Base-by-base conservation (phyloP, 2,888 invertebrate species). In the Rotaria macrura region DNA sequence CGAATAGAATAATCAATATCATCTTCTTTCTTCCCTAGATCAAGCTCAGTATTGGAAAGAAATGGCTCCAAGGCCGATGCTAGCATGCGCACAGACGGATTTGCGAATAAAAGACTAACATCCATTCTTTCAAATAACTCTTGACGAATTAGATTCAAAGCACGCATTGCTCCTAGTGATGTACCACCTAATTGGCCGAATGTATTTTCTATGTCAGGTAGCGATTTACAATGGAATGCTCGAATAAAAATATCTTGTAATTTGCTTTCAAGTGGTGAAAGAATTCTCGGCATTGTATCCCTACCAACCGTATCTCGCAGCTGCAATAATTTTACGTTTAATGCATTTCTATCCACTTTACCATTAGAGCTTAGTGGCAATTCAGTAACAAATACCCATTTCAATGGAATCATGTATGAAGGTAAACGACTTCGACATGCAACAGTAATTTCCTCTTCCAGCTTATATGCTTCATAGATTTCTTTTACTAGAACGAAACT, bases 341-440 rank as follows among this genome's bases (percentile, higher is more conserved):
- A 49, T 14, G 49, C 49, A 9, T 14, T 49, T 14, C 79, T 40
- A 1, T 79, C 79, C 1, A 79, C n/a, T 79, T 79, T 79, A 14
- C 79, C 79, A 43, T 43, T 79, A 4, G 43, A 23, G n/a, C n/a
- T 79, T 4, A 79, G 12, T 12, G 79, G 79, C 1, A 79, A n/a
- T 9, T 79, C 43, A 12, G 7, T 10, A 12, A 79, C 2, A 43
- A 79, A 25, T 0, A 40, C 7, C 43, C 40, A 79, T n/a, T 43
- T 79, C 43, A 43, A 79, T n/a, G 43, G 79, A 9, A n/a, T 79
- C 79, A 79, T 79, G n/a, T 79, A 43, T 20, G 79, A 10, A n/a
- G 79, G 10, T 6, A 79, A n/a, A 2, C n/a, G 43, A 20, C 0
- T 0, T 1, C 7, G 43, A 79, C 79, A 79, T 9, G 6, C 5